Evolutionary conservation across 2,113 vertebrate species (phyloP).

Genomic region (Tachycineta bicolor): DNA sequence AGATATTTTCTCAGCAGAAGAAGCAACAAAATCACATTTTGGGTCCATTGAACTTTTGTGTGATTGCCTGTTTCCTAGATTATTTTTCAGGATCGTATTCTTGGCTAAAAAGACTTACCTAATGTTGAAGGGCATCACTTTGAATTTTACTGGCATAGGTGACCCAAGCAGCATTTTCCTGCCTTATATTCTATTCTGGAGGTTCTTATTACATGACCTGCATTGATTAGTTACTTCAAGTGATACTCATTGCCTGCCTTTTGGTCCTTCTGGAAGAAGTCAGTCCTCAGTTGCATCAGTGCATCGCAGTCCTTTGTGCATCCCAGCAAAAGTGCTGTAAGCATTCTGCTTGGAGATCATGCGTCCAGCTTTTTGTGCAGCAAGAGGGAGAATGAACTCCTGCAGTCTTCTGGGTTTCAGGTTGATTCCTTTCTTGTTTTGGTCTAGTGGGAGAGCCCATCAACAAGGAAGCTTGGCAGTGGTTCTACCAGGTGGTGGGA

Average conservation of each 20-base stretch:
- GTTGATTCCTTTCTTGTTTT: not conserved
- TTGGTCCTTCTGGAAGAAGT: not conserved
- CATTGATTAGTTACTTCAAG: not conserved
- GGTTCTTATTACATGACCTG: not conserved
- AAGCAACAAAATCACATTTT: not conserved
- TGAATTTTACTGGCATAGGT: not conserved
- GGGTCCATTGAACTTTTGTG: not conserved
- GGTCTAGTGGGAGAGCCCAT: constrained; percentile 90
- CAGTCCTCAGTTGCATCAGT: not conserved
- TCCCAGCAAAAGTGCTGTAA: not conserved
- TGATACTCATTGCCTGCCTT: not conserved
- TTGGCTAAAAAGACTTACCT: not conserved
- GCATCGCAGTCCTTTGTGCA: not conserved
- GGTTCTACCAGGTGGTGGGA: constrained; percentile 89
- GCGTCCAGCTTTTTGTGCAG: not conserved
- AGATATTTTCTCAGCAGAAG: not conserved
- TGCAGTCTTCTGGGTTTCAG: not conserved
- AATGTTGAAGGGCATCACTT: not conserved
- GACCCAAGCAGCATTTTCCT: not conserved
- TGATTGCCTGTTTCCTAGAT: not conserved
- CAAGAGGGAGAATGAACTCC: not conserved
- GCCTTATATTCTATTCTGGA: not conserved
- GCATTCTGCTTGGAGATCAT: not conserved
- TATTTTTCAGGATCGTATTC: not conserved
- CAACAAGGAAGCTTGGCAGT: constrained; percentile 92